A percentile compares a stretch with the other conserved stretches of the same genome.
Evolutionary conservation across 2,797 vertebrate species (phyloP).

Genomic region (Hypotaenidia okinawae): DNA sequence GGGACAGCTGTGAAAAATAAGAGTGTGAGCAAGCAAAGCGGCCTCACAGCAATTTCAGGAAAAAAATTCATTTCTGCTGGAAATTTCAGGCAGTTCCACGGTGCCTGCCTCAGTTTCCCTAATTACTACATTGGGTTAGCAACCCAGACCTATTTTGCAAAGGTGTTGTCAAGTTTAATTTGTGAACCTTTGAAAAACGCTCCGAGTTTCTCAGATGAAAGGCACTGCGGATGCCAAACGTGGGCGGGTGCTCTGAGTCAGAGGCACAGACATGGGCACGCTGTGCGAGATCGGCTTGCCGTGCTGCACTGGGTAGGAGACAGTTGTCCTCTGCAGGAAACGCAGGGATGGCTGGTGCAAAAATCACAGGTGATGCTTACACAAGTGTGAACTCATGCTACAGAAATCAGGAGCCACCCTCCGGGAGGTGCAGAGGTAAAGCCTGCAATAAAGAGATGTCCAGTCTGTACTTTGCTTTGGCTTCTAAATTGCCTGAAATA

Average conservation of each 20-base stretch:
- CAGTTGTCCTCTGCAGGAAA: neutral
- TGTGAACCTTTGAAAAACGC: slow-evolving; percentile 49
- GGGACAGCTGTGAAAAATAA: neutral
- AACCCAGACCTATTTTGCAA: slow-evolving; percentile 63
- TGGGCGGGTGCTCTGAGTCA: slow-evolving; percentile 69
- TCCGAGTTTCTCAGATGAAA: slow-evolving; percentile 58
- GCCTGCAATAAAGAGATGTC: neutral
- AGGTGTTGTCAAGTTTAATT: slow-evolving; percentile 66
- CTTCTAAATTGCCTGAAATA: neutral
- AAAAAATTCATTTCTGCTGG: neutral
- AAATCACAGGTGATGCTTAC: neutral
- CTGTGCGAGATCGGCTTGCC: neutral
- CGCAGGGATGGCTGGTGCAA: neutral
- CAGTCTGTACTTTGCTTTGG: neutral
- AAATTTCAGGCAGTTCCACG: neutral
- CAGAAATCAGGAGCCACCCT: slow-evolving; percentile 22
- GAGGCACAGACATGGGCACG: slow-evolving; percentile 3
- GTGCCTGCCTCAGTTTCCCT: slow-evolving; percentile 41
- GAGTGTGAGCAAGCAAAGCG: neutral
- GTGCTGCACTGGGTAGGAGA: neutral
- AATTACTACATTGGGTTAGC: slow-evolving; percentile 37
- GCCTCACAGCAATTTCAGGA: neutral
- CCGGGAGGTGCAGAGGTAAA: neutral
- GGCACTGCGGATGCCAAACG: slow-evolving; percentile 39
- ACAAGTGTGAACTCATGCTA: neutral